Conservation (phyloP, 2,888 invertebrate genomes). For the Caradrina clavipalpis region DNA sequence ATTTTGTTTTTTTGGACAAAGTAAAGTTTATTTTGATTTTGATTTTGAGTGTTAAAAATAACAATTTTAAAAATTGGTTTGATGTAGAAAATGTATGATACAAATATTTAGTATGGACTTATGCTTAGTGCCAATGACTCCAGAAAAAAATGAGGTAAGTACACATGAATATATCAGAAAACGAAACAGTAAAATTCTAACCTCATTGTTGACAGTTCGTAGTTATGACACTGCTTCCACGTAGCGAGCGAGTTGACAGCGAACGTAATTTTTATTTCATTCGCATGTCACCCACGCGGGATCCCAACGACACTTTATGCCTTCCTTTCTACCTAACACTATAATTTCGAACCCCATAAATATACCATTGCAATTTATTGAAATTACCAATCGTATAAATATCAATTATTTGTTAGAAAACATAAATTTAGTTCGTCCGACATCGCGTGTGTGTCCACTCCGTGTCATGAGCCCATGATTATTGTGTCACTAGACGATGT, state of each 20-base stretch:
- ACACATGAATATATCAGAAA: neutral
- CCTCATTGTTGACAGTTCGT: conserved; percentile 14
- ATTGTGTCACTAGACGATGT: conserved; percentile 64
- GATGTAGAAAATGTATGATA: too few species aligned
- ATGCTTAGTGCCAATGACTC: neutral
- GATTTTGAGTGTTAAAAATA: neutral
- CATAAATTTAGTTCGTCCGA: conserved; percentile 60
- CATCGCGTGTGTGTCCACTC: conserved; percentile 67
- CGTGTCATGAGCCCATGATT: conserved; percentile 58
- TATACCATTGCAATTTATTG: conserved; percentile 55
- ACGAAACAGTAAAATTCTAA: conserved; percentile 2
- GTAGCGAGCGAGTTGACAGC: conserved; percentile 40
- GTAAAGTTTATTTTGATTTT: neutral
- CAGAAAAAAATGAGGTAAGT: neutral
- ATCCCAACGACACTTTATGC: conserved; percentile 50
- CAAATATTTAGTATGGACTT: too few species aligned
- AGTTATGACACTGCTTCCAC: conserved; percentile 22
- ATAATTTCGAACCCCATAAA: conserved; percentile 40
- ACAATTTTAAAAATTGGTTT: too few species aligned
- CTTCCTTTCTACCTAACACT: conserved; percentile 57
- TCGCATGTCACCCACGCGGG: conserved; percentile 37
- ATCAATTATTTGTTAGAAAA: conserved; percentile 61
- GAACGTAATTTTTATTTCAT: conserved; percentile 52
- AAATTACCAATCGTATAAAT: conserved; percentile 59
- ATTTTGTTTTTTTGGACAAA: too few species aligned